These are phyloP conservation scores for Leucoraja ocellata DNA, from an alignment of 2,797 vertebrate species.

Conservation along the genomic window DNA sequence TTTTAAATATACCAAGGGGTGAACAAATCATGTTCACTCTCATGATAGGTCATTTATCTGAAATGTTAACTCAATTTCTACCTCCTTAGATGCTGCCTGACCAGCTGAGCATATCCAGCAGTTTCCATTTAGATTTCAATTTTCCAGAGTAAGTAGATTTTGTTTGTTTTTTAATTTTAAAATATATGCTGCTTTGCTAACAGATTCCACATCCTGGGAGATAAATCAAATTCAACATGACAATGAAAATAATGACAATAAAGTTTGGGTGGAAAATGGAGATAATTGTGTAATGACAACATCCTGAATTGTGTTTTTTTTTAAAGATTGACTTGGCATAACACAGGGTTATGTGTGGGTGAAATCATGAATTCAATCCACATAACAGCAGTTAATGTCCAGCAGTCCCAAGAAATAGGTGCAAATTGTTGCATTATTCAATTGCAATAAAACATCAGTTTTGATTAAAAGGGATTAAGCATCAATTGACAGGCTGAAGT, in stretches of 20 bases:
- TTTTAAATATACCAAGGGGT: neutral
- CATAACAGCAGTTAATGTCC: conserved; percentile 5
- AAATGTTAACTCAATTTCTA: too few species aligned
- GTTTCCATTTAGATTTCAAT: too few species aligned
- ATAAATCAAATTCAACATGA: neutral
- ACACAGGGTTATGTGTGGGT: neutral
- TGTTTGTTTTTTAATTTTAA: too few species aligned
- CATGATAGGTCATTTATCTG: too few species aligned
- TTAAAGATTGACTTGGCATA: neutral
- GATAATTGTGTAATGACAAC: neutral
- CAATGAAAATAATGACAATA: neutral
- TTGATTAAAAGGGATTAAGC: conserved; percentile 27
- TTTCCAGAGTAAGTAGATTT: too few species aligned
- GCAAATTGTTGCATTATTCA: neutral
- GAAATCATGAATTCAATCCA: conserved; percentile 13
- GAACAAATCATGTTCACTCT: neutral
- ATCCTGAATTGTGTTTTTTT: neutral
- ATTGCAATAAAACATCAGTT: conserved; percentile 6
- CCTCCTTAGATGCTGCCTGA: too few species aligned
- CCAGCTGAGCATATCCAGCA: too few species aligned
- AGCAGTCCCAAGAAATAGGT: neutral
- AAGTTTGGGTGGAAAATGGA: neutral
- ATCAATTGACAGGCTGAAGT: conserved; percentile 10
- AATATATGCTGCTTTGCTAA: neutral
- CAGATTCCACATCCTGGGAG: neutral